Base-by-base conservation (phyloP, 2,113 vertebrate genomes). In the Plotosus lineatus region DNA sequence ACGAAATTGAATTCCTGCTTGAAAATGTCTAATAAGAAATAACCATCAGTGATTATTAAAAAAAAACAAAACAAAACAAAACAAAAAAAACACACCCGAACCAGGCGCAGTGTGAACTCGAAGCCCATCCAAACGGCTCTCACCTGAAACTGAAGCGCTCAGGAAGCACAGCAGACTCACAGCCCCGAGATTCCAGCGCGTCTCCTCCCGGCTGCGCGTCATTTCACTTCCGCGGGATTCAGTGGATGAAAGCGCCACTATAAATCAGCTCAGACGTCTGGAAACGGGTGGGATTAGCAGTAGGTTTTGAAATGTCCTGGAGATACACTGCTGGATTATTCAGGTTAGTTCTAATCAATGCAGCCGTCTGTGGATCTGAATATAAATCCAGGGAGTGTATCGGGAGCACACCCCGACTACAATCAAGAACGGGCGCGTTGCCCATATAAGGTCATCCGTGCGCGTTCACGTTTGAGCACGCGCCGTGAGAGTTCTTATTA, bases 401-500 rank as follows among this genome's bases (percentile, higher is more conserved):
- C 23, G 56, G 28, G 46, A 21, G 0, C 26, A 3, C 6, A 31
- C 19, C 6, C 4, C 10, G 19, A n/a, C 50, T 28, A 71, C 6
- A 2, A 8, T 31, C 9, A 68, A 77, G 9, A 0, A 31, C 46
- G 11, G 3, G 36, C 19, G 3, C 12, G n/a, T 3, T 69, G 58
- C 5, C 92, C 91, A 91, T 53, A 90, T 89, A 89, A 81, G 90
- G 90, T 19, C 7, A 2, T 85, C 88, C 89, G 83, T 69, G 58
- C 6, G 26, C 10, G 4, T 38, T 65, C 33, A 36, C 3, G 15
- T 9, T 36, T 11, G 23, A 2, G n/a, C 14, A 28, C 23, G n/a
- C 28, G 12, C 36, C 31, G 2, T 60, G n/a, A 28, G 36, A 69
- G 1, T 44, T 65, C 10, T 33, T 63, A 38, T 48, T 50, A 2